phyloP scores from a whole-genome alignment of 2,113 vertebrate species.

The Phrynosoma platyrhinos region DNA sequence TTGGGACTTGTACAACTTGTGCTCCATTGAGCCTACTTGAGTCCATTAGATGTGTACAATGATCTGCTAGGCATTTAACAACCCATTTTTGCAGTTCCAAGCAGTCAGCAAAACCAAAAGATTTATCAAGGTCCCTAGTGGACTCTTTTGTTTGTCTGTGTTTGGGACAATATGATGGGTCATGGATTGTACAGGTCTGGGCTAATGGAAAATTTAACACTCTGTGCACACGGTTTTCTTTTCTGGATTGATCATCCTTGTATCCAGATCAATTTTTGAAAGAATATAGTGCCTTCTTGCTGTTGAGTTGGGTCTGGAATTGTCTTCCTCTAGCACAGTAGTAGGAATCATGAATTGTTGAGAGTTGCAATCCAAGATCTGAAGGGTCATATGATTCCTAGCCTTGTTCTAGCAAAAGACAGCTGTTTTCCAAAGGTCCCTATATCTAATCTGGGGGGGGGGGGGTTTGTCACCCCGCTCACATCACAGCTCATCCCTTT shows the following conservation, averaged over 20 bases:
- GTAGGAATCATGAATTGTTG: too few relatives aligned
- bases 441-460: too few relatives aligned
- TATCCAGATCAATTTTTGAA: background rate
- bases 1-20: background rate
- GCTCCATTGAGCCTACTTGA: background rate
- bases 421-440: too few relatives aligned
- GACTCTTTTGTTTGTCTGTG: background rate
- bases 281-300: background rate
- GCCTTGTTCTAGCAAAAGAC: too few relatives aligned
- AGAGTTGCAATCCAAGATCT: too few relatives aligned
- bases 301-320: background rate
- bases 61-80: background rate
- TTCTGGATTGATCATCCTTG: background rate
- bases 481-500: too few relatives aligned
- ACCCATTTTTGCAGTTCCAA: background rate
- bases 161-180: too few relatives aligned
- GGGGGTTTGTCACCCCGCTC: too few relatives aligned
- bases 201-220: background rate
- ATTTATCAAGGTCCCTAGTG: background rate
- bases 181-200: background rate
- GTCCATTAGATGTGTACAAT: background rate
- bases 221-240: background rate
- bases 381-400: background rate
- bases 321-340: too few relatives aligned
- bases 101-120: background rate